Percentiles rank a stretch among this genome's conserved stretches.
Evolutionary conservation across 2,113 vertebrate species (phyloP).

Genomic region (Balaenoptera acutorostrata): DNA sequence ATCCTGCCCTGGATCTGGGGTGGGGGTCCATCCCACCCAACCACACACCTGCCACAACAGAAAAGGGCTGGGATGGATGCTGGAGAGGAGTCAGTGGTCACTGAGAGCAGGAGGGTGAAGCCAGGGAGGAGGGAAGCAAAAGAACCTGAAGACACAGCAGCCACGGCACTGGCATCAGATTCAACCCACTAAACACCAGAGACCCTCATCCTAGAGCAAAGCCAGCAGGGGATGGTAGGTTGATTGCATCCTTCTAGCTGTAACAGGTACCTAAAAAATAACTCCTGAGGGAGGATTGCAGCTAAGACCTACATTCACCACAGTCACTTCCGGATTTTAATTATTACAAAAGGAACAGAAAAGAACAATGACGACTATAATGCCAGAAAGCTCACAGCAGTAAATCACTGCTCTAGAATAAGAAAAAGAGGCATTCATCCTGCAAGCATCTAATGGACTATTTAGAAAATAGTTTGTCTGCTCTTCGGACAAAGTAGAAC

Average conservation of each 20-base stretch:
- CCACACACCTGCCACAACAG: background rate
- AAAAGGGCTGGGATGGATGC: background rate
- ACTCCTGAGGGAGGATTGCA: background rate
- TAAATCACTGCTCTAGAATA: slow-evolving; percentile 8
- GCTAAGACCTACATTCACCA: background rate
- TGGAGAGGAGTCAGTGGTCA: background rate
- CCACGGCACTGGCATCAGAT: background rate
- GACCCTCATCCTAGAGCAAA: background rate
- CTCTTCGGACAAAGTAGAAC: slow-evolving; percentile 52
- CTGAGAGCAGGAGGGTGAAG: background rate
- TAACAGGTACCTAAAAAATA: background rate
- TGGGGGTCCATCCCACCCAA: background rate
- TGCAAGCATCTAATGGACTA: slow-evolving; percentile 45
- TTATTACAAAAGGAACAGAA: slow-evolving; percentile 2
- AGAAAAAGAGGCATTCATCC: background rate
- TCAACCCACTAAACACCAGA: background rate
- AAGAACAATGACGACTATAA: slow-evolving; percentile 1
- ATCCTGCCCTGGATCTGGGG: background rate
- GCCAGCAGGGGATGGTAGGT: background rate
- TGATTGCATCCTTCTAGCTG: background rate
- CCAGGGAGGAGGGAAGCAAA: background rate
- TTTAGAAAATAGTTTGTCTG: slow-evolving; percentile 48
- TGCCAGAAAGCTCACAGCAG: background rate
- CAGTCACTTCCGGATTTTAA: slow-evolving; percentile 29
- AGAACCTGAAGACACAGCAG: background rate